Evolutionary conservation across 2,888 invertebrate species (phyloP), one percentile per base, ranked within the genome.

Genomic region (Xestia sexstrigata): DNA sequence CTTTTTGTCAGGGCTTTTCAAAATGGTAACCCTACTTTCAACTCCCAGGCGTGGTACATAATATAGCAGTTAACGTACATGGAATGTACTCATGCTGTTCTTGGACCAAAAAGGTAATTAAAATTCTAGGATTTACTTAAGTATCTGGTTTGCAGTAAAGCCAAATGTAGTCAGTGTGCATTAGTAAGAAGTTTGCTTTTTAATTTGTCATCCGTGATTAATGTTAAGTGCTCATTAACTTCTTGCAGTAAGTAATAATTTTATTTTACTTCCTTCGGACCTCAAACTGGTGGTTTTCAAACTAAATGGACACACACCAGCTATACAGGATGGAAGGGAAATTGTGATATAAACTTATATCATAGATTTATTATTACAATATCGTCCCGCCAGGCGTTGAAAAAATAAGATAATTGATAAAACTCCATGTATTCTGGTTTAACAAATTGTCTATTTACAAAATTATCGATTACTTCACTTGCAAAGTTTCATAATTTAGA

Each of bases 121-220:
- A 81, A 58, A 78, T 81, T 78, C 35, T 81, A 66, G 26, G 15
- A 58, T 58, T 58, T 17, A 42, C 13, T 30, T 42, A 15, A 52
- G 13, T 42, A n/a, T 47, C 30, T 81, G 7, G 17, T 52, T 74
- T 49, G 26, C 81, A 52, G 63, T 55, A 42, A 58, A 66, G 23
- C 26, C 9, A 74, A 49, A 49, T 30, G 15, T 5, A 17, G 42
- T n/a, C 9, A 65, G 45, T 17, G 15, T 26, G 26, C 2, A 58
- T 66, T 49, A 4, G 23, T 17, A 20, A 26, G 1, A n/a, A 30
- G 35, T 63, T 39, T n/a, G 17, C 30, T 26, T 47, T 78, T 13
- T n/a, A 39, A 11, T 47, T 9, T 23, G 9, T 45, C 35, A 49
- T 49, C 8, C 7, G 9, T 15, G 13, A 23, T 26, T 52, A 17